Base-by-base conservation (phyloP, 2,888 invertebrate species). In the Trichopoda pennipes region DNA sequence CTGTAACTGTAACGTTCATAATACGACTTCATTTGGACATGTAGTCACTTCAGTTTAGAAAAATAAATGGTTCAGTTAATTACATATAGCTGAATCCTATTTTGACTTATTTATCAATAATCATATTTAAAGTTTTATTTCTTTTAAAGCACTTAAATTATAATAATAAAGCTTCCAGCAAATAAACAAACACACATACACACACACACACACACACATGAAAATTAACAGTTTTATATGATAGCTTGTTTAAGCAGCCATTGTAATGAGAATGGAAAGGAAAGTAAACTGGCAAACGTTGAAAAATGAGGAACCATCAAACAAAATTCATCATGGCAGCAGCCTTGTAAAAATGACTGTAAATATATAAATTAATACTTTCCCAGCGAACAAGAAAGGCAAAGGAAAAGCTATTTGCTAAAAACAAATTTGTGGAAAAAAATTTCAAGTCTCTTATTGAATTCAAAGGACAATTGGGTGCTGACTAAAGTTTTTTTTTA, bases 221-320 rank as follows among this genome's bases (percentile, higher is more conserved):
- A 12, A 69, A n/a, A 32, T 32, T 28, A 9, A 53, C 32, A 4
- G 16, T 28, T 51, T 4, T 16, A n/a, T 49, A 32, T 68, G 23
- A n/a, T 19, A 49, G 58, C 63, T 10, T 58, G 14, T 38, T n/a
- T 19, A 21, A 55, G 28, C 70, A 70, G 56, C 49, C 51, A 75
- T 82, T 79, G 72, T 79, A 72, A 44, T 68, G 63, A 53, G 61
- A 61, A 66, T 75, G 23, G 35, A 81, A 75, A 55, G 74, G 55
- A 75, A 74, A 76, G 72, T 63, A 73, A 78, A 81, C 64, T 79
- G 83, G 84, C 83, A 83, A 83, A 69, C 69, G 80, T 81, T 84
- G 84, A 81, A 83, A 83, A 84, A 84, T 85, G 84, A 83, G 84
- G 84, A 81, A 84, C 81, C 72, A 80, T 83, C 83, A 78, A 72